Conservation (phyloP, 2,888 invertebrate species). For the Chrysina gloriosa region DNA sequence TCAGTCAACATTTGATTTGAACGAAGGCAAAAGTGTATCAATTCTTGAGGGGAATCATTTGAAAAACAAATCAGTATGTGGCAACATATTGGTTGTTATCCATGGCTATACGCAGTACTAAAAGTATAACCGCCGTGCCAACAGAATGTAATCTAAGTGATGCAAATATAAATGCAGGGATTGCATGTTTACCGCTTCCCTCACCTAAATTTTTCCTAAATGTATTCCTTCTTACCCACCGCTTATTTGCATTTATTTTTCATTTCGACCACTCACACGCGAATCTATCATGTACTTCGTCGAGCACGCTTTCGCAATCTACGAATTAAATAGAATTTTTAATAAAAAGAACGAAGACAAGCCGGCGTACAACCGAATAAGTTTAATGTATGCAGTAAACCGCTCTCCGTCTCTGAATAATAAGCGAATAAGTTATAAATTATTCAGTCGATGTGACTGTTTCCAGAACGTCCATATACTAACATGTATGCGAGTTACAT, state of each 20-base stretch:
- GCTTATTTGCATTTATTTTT: background rate
- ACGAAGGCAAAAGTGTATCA: too few relatives aligned
- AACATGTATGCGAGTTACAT: constrained; percentile 17
- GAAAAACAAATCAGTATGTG: too few relatives aligned
- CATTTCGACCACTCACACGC: background rate
- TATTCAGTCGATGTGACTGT: constrained; percentile 33
- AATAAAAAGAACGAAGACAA: constrained; percentile 13
- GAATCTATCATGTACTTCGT: background rate
- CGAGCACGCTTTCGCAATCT: background rate
- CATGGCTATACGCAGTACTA: too few relatives aligned
- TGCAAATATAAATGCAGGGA: too few relatives aligned
- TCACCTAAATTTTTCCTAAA: background rate
- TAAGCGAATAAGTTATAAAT: constrained; percentile 38
- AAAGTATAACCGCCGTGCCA: too few relatives aligned
- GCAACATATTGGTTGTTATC: too few relatives aligned
- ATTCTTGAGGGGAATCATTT: too few relatives aligned
- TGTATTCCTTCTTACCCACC: background rate
- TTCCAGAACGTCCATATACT: constrained; percentile 9
- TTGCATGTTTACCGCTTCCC: background rate
- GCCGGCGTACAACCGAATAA: constrained; percentile 13
- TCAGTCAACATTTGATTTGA: too few relatives aligned
- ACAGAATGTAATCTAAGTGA: too few relatives aligned
- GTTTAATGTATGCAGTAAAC: constrained; percentile 35
- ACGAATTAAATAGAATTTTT: constrained; percentile 26
- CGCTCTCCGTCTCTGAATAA: constrained; percentile 30